Conservation (phyloP, 2,888 invertebrate species). For the Eurytoma adleriae region DNA sequence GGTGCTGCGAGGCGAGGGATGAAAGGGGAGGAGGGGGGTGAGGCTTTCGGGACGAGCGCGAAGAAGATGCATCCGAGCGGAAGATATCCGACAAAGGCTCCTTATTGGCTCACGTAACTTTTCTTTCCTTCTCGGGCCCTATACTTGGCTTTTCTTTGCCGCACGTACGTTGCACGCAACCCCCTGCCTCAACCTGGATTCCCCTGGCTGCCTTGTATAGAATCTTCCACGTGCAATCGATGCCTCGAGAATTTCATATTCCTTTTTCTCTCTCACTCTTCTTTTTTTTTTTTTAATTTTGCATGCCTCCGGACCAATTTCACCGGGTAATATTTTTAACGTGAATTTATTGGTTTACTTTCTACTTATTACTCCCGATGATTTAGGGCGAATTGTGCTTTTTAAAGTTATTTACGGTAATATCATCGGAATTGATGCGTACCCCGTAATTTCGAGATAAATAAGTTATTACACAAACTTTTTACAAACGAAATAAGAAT, state of each 20-base stretch:
- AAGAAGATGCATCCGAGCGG: conserved; percentile 63
- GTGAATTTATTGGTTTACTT: too few species aligned
- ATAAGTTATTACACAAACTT: too few species aligned
- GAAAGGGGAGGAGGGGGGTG: background rate
- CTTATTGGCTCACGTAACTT: conserved; percentile 71
- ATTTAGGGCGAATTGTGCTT: too few species aligned
- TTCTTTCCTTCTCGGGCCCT: conserved; percentile 57
- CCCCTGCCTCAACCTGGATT: background rate
- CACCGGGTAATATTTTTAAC: too few species aligned
- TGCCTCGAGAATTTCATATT: background rate
- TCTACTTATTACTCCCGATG: too few species aligned
- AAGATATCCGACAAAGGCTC: conserved; percentile 72
- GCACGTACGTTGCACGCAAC: background rate
- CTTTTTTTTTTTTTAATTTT: background rate
- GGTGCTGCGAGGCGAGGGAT: background rate
- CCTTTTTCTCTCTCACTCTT: background rate
- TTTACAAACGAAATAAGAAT: too few species aligned
- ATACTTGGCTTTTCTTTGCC: conserved; percentile 18
- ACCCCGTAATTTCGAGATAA: too few species aligned
- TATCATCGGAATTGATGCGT: too few species aligned
- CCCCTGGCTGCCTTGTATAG: background rate
- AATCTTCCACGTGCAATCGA: background rate
- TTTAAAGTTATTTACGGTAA: too few species aligned
- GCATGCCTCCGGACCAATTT: too few species aligned
- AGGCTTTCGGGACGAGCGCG: conserved; percentile 39